A percentile compares a stretch with the other conserved stretches of the same genome.
These are phyloP conservation scores for Pteruthius melanotis DNA, from an alignment of 2,113 vertebrate species.

Conservation along the genomic window DNA sequence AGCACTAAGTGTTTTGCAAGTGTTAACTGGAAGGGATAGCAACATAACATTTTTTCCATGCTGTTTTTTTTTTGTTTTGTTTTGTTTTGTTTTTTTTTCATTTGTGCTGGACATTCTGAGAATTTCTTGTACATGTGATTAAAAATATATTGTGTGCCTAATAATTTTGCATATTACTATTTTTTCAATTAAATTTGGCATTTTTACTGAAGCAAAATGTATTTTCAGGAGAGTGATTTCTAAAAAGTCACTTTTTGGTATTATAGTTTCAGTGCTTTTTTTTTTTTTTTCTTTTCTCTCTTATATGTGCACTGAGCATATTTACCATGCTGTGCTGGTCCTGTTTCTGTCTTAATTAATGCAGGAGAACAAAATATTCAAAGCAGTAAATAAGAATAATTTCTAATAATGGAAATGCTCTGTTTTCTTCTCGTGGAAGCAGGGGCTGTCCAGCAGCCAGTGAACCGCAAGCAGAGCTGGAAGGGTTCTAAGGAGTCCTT, in stretches of 20 bases:
- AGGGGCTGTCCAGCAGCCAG: slow-evolving; percentile 81
- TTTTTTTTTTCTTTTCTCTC: not conserved
- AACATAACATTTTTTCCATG: rapidly evolving
- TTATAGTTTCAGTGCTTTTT: not conserved
- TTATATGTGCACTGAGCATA: not conserved
- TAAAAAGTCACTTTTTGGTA: not conserved
- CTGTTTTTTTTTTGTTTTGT: not conserved
- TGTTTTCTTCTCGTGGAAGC: slow-evolving; percentile 28
- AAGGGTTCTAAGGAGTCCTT: slow-evolving; percentile 97
- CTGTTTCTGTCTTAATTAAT: not conserved
- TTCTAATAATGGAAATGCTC: not conserved
- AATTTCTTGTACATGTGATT: not conserved
- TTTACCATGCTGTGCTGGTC: not conserved
- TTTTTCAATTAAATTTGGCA: not conserved
- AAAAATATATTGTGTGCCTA: not conserved
- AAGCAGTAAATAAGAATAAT: not conserved
- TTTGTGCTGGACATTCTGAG: not conserved
- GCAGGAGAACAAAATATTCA: not conserved
- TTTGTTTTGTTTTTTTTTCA: not conserved
- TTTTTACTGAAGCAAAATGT: not conserved
- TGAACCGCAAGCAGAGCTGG: slow-evolving; percentile 92
- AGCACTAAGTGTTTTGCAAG: not conserved
- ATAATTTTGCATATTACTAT: not conserved
- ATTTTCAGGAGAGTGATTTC: not conserved
- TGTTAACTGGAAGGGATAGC: not conserved